Evolutionary conservation across 2,888 invertebrate genomes (phyloP), one percentile per base, ranked within the genome.

Genomic region (Mesodorylaimus sp.): DNA sequence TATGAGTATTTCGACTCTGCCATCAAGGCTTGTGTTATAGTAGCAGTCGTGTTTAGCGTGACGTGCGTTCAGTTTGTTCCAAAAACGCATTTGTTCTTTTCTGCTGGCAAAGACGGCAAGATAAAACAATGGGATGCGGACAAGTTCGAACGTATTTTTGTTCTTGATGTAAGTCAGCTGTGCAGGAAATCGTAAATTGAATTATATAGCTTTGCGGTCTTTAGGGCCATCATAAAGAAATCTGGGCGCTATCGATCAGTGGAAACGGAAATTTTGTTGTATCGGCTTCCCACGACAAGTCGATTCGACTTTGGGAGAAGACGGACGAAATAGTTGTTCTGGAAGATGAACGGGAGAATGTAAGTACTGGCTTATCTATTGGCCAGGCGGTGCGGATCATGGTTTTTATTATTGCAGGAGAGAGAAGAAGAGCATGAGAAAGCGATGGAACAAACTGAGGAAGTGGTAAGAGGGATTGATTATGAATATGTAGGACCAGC

Each of bases 121-220:
- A 74, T 97, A 1, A 93, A 91, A 67, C 81, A 95, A 65, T 99
- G 97, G 93, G 95, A 99, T 68, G 89, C 79, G 0, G 91, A 91
- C 67, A 80, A 75, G 44, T 93, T 82, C 64, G 78, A 85, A 55
- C 83, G 86, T 69, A 85, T 97, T 54, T 75, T 83, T n/a, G 83
- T 84, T 0, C 68, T 91, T 26, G 76, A 81, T 70, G 85, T 84
- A 67, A 71, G 70, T 70, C 25, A 41, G 5, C 10, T n/a, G 5
- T 41, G 19, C 10, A 16, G 5, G 21, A 41, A 16, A 13, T n/a
- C 21, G 5, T 41, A 16, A 16, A 41, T 16, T n/a, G 5, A 41
- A 10, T 41, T 5, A 10, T 5, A 41, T 41, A 19, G 21, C 44
- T 26, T 53, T 1, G 10, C 24, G 23, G 45, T 48, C 46, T 53